phyloP scores from a whole-genome alignment of 2,888 invertebrate genomes.

The Apoda limacodes region DNA sequence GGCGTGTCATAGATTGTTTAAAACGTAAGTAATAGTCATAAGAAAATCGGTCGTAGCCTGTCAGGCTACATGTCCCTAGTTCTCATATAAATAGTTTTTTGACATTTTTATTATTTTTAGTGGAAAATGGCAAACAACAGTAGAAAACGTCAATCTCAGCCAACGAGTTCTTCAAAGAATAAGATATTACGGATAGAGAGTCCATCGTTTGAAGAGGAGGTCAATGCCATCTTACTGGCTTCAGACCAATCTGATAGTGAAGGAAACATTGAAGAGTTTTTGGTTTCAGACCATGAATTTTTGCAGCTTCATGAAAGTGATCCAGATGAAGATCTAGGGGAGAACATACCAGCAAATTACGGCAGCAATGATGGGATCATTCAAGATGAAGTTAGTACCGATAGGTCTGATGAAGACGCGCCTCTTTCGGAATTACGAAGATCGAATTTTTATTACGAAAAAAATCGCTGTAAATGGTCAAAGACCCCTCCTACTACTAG shows the following conservation, averaged over 20 bases:
- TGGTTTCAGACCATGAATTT: slow-evolving; percentile 16
- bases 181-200: slow-evolving; percentile 12
- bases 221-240: slow-evolving; percentile 15
- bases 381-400: slow-evolving; percentile 12
- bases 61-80: slow-evolving; percentile 18
- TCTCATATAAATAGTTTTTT: slow-evolving; percentile 4
- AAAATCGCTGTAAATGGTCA: slow-evolving; percentile 5
- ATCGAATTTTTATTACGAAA: no score
- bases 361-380: slow-evolving; percentile 9
- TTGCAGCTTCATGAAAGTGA: slow-evolving; percentile 17
- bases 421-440: slow-evolving; percentile 13
- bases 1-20: slow-evolving; percentile 13
- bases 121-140: slow-evolving; percentile 10
- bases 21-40: slow-evolving; percentile 11
- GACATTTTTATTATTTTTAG: slow-evolving; percentile 7
- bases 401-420: slow-evolving; percentile 15
- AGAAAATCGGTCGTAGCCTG: slow-evolving; percentile 15
- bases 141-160: slow-evolving; percentile 10
- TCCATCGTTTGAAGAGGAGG: slow-evolving; percentile 14
- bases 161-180: slow-evolving; percentile 10
- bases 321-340: slow-evolving; percentile 15
- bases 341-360: slow-evolving; percentile 13
- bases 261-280: slow-evolving; percentile 14
- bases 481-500: slow-evolving; percentile 8
- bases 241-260: slow-evolving; percentile 18